These are phyloP conservation scores for Daubentonia madagascariensis DNA, from an alignment of 2,113 vertebrate genomes.

Conservation along the genomic window DNA sequence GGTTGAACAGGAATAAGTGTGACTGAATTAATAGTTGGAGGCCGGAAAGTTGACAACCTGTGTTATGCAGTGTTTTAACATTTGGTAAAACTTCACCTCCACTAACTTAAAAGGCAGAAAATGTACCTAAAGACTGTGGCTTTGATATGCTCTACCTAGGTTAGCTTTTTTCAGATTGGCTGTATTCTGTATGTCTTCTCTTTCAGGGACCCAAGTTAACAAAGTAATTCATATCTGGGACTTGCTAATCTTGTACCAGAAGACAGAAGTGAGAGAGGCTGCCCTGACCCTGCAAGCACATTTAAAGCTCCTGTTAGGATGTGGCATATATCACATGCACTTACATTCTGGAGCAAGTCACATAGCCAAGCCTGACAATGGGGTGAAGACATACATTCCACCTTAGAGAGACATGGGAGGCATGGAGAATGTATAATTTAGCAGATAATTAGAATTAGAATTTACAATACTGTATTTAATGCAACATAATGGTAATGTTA, in stretches of 20 bases:
- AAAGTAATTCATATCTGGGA: neutral
- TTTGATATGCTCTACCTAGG: constrained; percentile 1
- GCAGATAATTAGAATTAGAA: constrained; percentile 28
- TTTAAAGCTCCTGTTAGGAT: neutral
- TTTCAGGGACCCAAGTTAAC: constrained; percentile 12
- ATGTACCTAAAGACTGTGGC: neutral
- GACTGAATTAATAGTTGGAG: constrained; percentile 22
- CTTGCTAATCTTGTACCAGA: constrained; percentile 2
- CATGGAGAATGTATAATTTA: constrained; percentile 9
- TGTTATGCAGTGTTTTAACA: constrained; percentile 17
- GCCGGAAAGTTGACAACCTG: neutral
- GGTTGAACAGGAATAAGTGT: neutral
- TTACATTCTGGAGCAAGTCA: constrained; percentile 11
- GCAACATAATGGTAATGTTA: neutral
- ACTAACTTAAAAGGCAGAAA: constrained; percentile 29
- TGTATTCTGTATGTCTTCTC: neutral
- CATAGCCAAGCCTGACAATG: neutral
- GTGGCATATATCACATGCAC: neutral
- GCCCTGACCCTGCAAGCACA: neutral
- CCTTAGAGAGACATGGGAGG: neutral
- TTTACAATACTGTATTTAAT: neutral
- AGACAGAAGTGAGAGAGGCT: neutral
- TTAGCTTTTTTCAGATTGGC: constrained; percentile 22
- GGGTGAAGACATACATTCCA: neutral
- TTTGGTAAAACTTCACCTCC: neutral